Base-by-base conservation (phyloP, 2,113 vertebrate genomes). In the Perca schrenkii region DNA sequence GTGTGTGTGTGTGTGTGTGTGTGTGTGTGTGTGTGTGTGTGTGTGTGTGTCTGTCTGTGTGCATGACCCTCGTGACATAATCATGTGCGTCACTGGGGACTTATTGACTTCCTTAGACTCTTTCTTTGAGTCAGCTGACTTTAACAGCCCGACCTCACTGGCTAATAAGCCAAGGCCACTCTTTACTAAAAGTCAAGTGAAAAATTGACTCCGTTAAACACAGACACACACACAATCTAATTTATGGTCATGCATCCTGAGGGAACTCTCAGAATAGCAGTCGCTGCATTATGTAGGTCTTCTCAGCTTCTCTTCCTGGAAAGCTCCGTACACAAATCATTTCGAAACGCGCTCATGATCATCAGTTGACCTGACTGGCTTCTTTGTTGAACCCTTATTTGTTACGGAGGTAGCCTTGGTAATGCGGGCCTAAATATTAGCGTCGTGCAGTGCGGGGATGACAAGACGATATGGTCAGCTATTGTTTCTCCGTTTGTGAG, bases 61-160 rank as follows among this genome's bases (percentile, higher is more conserved):
- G 43, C 17, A 43, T 77, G 22, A 47, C 73, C 83, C 92, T 90
- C 84, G 86, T 93, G 91, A 92, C 87, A 85, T 28, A 56, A 67
- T 40, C 74, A 76, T 83, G 80, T 80, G 77, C 74, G 81, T 91
- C 90, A 92, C 68, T 67, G 60, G 31, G 80, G 79, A 90, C 64
- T 84, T 80, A 86, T 78, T 83, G 88, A 86, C 86, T 87, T 88
- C 64, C n/a, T 80, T 50, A 54, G 73, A 74, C 25, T 77, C 67
- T 77, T 86, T 79, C 77, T 88, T 82, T 65, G 21, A 46, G 66
- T 89, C 87, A 92, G 78, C 83, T 90, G 89, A 92, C 78, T 69
- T 49, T 12, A 82, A 87, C 61, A 58, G 60, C 0, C n/a, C 4
- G 6, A 46, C 52, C 47, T 68, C 74, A 90, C 85, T 87, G 83